A percentile compares a stretch with the other conserved stretches of the same genome.
Evolutionary conservation across 2,113 vertebrate genomes (phyloP).

Genomic region (Odocoileus hemionus): DNA sequence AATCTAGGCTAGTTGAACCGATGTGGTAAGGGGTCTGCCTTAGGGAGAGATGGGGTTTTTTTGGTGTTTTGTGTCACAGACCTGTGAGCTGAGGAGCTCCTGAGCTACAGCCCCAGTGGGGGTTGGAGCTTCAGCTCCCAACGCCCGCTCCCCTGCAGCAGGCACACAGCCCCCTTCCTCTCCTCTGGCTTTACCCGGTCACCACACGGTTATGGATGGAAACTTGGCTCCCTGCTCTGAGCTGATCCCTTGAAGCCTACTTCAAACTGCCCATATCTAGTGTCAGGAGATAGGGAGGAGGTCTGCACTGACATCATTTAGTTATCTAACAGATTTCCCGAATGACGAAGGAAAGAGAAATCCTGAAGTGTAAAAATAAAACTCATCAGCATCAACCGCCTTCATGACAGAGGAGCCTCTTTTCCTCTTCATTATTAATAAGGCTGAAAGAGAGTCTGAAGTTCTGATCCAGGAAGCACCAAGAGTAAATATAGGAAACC

Average conservation of each 20-base stretch:
- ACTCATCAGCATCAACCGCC: neutral
- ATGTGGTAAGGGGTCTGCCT: neutral
- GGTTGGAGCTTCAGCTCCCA: neutral
- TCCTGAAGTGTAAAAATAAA: slow-evolving; percentile 44
- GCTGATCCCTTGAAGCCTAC: neutral
- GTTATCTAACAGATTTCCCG: neutral
- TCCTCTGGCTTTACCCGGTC: neutral
- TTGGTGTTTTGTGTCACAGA: neutral
- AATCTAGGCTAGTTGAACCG: neutral
- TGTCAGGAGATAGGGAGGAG: neutral
- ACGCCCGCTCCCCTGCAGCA: accelerated
- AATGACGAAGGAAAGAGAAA: neutral
- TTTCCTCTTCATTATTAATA: slow-evolving; percentile 75
- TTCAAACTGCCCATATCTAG: neutral
- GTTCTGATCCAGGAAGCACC: slow-evolving; percentile 59
- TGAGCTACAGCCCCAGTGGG: neutral
- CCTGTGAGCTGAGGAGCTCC: neutral
- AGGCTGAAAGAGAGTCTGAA: slow-evolving; percentile 37
- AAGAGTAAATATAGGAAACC: slow-evolving; percentile 44
- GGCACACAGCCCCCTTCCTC: neutral
- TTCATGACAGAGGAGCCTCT: accelerated
- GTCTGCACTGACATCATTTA: neutral
- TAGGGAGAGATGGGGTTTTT: neutral
- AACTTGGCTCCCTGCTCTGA: neutral
- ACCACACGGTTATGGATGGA: neutral